Base-by-base conservation (phyloP, 2,888 invertebrate genomes). In the Panzeria rudis region DNA sequence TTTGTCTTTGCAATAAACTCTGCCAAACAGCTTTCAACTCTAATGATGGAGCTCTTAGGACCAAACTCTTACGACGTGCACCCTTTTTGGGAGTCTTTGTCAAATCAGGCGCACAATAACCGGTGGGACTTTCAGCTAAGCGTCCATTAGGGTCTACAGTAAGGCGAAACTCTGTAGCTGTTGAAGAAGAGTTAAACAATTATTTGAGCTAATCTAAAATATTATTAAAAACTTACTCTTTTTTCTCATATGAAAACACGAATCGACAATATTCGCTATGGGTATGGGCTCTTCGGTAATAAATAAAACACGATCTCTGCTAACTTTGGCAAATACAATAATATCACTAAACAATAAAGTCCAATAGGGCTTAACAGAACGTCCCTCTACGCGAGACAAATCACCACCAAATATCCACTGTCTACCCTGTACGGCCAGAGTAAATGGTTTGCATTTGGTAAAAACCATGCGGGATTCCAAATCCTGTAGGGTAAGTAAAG, bases 321-420 rank as follows among this genome's bases (percentile, higher is more conserved):
- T 97, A 29, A 97, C 97, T 87, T 97, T 96, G 56, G 97, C 96
- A 90, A 97, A 97, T 6, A 97, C 94, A 13, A 97, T 94, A 62
- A 97, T 94, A 92, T 97, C 97, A 88, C 95, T 96, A 91, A 97
- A 96, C 61, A 97, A 93, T 79, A 97, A 93, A 0, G 97, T 96
- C 97, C 97, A 97, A 90, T 96, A 97, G 0, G 97, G 96, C 84
- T 97, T 94, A 32, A 97, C 94, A 2, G 96, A 95, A 61, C 97
- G 94, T 0, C 97, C 97, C 93, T 97, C 97, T 1, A 97, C 96
- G 86, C 97, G 94, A 13, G 96, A 95, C 35, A 97, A 93, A 89
- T 97, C 97, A 0, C 97, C 97, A 6, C 97, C 97, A 88, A 97
- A 97, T 80, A 97, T 96, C 97, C 97, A 97, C 92, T 97, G 97